Percentiles rank a stretch among this genome's conserved stretches.
phyloP scores from a whole-genome alignment of 2,113 vertebrate genomes.

The Falco punctatus region DNA sequence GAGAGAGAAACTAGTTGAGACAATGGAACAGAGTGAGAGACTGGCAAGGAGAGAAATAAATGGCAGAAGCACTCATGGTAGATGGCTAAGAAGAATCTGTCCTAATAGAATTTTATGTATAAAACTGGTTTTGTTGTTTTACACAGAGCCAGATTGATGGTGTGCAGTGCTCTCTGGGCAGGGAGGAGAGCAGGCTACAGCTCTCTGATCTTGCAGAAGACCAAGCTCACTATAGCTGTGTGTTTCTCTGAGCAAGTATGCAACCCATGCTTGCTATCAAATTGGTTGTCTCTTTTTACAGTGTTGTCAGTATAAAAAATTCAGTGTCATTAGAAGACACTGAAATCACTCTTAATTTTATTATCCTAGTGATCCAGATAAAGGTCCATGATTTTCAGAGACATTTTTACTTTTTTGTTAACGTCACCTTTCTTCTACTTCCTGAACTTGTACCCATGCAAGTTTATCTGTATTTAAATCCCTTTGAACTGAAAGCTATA shows the following conservation, averaged over 20 bases:
- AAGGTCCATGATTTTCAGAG: neutral
- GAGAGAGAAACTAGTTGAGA: neutral
- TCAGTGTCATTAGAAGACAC: neutral
- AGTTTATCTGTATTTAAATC: slow-evolving; percentile 9
- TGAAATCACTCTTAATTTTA: neutral
- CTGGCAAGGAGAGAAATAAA: neutral
- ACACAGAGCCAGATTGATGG: neutral
- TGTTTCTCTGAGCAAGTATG: neutral
- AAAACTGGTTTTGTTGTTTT: neutral
- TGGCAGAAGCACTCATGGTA: neutral
- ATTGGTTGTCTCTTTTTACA: neutral
- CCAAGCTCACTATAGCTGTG: neutral
- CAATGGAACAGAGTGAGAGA: neutral
- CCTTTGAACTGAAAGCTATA: neutral
- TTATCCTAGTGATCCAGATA: neutral
- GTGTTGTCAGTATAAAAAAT: neutral
- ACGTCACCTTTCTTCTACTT: neutral
- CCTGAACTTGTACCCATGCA: neutral
- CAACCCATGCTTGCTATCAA: neutral
- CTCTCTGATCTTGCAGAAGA: neutral
- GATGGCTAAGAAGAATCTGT: neutral
- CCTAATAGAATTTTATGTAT: neutral
- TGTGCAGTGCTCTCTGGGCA: neutral
- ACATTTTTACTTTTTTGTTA: neutral
- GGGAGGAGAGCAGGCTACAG: neutral